Evolutionary conservation across 2,888 invertebrate species (phyloP).

Genomic region (Thumatha senex): DNA sequence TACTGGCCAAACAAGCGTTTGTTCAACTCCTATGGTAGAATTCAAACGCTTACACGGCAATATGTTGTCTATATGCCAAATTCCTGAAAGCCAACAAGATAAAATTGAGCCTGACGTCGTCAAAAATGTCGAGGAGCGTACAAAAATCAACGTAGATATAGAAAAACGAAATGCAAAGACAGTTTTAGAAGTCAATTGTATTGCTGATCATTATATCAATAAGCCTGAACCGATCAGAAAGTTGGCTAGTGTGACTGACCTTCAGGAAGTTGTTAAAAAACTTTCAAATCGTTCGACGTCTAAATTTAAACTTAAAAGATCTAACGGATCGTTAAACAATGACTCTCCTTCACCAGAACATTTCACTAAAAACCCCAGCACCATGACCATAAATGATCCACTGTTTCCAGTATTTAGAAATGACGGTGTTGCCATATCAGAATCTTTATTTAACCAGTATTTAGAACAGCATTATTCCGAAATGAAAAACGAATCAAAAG

Average conservation of each 20-base stretch:
- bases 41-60: constrained; percentile 89
- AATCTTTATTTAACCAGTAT: constrained; percentile 87
- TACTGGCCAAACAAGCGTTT: constrained; percentile 88
- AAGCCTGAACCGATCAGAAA: constrained; percentile 75
- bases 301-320: constrained; percentile 74
- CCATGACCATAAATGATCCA: constrained; percentile 91
- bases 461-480: constrained; percentile 86
- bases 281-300: constrained; percentile 83
- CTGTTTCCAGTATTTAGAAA: constrained; percentile 89
- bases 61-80: constrained; percentile 89
- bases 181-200: constrained; percentile 67
- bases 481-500: constrained; percentile 73
- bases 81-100: constrained; percentile 83
- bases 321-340: constrained; percentile 52
- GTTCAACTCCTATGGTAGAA: constrained; percentile 91
- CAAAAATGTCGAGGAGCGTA: constrained; percentile 64
- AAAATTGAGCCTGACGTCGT: constrained; percentile 70
- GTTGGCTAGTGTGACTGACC: constrained; percentile 84
- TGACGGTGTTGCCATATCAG: constrained; percentile 88
- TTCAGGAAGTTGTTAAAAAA: constrained; percentile 84
- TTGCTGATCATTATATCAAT: constrained; percentile 76
- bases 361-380: constrained; percentile 69
- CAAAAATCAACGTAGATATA: constrained; percentile 56
- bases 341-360: constrained; percentile 60
- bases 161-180: constrained; percentile 68